Evolutionary conservation across 1,140 invertebrate genomes (phyloP), one percentile per base, ranked within the genome.

Genomic region (Solenopsis fugax): DNA sequence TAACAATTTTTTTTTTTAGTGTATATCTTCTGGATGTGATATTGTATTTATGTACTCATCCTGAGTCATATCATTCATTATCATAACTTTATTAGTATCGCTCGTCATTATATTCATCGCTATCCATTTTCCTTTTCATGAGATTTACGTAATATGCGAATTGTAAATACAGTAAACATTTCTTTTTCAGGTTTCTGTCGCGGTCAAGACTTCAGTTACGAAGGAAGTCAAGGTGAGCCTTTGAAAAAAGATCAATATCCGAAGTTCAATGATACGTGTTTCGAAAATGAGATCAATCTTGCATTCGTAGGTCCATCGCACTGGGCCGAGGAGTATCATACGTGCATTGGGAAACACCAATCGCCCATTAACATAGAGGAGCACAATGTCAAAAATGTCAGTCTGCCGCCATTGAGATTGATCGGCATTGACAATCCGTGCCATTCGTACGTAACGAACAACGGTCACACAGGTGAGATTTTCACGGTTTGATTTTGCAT

Each of bases 311-410:
- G 97, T 87, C 97, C 97, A 5, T 94, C 93, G 1, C 95, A 97
- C 88, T 98, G 97, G 97, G 96, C 96, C 6, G 96, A 97, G 41
- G 94, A 96, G 2, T 98, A 96, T 89, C 92, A 96, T 4, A 95
- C 96, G 24, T 98, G 97, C 89, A 95, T 96, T 24, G 97, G 97
- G 24, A 98, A 98, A 93, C 96, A 97, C 90, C 98, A 98, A 92
- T 98, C 97, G 73, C 98, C 98, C 0, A 98, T 98, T 60, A 97
- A 98, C 91, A 98, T 98, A 72, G 96, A 97, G 88, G 96, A 97
- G 52, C 96, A 97, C 4, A 94, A 95, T n/a, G 97, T 97, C 4
- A 96, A 95, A 65, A 95, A 95, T 67, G 95, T 96, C 6, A 95
- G 93, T 21, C 95, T 97, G 60, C 95, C 96, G 0, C 93, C 96